Evolutionary conservation across 2,888 invertebrate genomes (phyloP).

Genomic region (Itoplectis maculator): DNA sequence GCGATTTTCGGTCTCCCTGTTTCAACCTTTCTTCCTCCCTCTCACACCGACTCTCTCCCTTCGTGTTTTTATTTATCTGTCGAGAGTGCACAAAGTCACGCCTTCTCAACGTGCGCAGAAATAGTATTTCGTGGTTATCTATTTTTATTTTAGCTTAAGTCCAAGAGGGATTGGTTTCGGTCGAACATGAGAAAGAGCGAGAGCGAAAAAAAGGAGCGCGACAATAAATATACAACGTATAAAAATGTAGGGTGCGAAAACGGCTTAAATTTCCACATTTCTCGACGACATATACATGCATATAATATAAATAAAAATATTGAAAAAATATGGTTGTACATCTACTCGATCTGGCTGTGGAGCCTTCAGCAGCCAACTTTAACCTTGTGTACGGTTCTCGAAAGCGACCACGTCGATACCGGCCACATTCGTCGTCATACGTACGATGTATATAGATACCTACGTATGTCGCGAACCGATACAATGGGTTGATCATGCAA

Average conservation of each 20-base stretch:
- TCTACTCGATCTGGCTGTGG: neutral
- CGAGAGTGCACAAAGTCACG: slow-evolving; percentile 54
- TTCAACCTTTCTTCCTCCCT: slow-evolving; percentile 10
- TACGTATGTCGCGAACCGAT: neutral
- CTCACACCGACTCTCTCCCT: neutral
- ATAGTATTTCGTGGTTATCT: slow-evolving; percentile 34
- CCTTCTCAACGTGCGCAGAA: slow-evolving; percentile 14
- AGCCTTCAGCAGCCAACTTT: slow-evolving; percentile 9
- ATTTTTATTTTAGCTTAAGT: slow-evolving; percentile 38
- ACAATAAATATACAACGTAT: neutral
- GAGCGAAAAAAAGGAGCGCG: neutral
- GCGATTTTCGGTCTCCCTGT: slow-evolving; percentile 41
- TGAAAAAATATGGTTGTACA: neutral
- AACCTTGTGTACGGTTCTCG: slow-evolving; percentile 14
- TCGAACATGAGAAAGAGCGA: slow-evolving; percentile 10
- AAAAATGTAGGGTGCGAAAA: slow-evolving; percentile 42
- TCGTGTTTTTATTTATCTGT: slow-evolving; percentile 6
- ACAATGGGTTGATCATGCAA: slow-evolving; percentile 45
- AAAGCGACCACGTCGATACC: neutral
- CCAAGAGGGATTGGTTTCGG: slow-evolving; percentile 18
- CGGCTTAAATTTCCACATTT: slow-evolving; percentile 26
- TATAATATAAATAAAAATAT: neutral
- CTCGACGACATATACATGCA: neutral
- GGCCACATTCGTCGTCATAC: neutral
- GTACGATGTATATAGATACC: neutral